A percentile compares a stretch with the other conserved stretches of the same genome.
These are phyloP conservation scores for Cheilinus undulatus DNA, from an alignment of 2,113 vertebrate species.

Conservation along the genomic window DNA sequence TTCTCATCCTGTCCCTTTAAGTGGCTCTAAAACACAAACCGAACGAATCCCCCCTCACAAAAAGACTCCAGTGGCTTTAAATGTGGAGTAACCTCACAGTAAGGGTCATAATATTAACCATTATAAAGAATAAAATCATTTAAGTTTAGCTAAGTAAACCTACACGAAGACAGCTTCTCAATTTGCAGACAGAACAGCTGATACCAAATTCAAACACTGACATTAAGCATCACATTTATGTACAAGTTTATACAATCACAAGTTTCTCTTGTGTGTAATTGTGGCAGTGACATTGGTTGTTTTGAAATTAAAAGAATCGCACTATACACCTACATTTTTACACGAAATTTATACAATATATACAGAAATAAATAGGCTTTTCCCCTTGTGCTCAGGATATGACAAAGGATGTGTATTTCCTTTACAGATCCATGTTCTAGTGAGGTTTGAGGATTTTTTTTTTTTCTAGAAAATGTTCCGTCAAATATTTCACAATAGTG, in stretches of 20 bases:
- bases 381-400: conserved; percentile 34
- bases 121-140: not conserved
- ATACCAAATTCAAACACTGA: conserved; percentile 23
- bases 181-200: conserved; percentile 3
- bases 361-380: conserved; percentile 76
- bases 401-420: not conserved
- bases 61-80: conserved; percentile 5
- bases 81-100: not conserved
- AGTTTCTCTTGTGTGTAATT: conserved; percentile 19
- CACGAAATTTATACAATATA: conserved; percentile 58
- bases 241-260: conserved; percentile 35
- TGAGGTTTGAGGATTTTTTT: conserved; percentile 8
- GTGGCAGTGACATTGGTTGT: conserved; percentile 35
- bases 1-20: not conserved
- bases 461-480: conserved; percentile 3
- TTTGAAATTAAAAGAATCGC: conserved; percentile 35
- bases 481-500: not conserved
- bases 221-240: conserved; percentile 29
- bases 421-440: conserved; percentile 12
- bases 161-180: not conserved
- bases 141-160: not conserved
- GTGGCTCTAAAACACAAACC: not conserved
- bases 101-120: not conserved
- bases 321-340: conserved; percentile 27
- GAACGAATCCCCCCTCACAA: not conserved